Percentiles rank a stretch among this genome's conserved stretches.
Conservation (phyloP, 2,113 vertebrate species). For the Picathartes gymnocephalus region DNA sequence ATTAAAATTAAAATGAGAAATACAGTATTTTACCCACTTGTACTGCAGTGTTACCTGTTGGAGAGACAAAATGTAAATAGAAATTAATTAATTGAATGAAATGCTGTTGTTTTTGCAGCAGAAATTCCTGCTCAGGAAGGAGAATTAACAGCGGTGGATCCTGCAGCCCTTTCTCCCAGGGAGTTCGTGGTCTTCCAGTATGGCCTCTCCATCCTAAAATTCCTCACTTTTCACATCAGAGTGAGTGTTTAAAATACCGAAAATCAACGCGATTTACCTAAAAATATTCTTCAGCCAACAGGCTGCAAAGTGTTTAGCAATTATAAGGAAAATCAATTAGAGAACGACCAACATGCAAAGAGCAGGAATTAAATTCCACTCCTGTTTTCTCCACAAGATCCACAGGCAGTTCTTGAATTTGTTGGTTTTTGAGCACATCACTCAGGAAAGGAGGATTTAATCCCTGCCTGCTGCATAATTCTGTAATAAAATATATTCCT, state of each 20-base stretch:
- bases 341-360: background rate
- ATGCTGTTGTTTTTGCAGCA: background rate
- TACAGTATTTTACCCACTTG: rapidly evolving
- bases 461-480: background rate
- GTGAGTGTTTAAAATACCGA: slow-evolving; percentile 54
- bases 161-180: slow-evolving; percentile 71
- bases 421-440: background rate
- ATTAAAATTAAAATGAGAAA: background rate
- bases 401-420: rapidly evolving
- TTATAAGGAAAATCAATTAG: background rate
- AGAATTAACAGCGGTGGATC: slow-evolving; percentile 64
- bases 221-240: slow-evolving; percentile 70
- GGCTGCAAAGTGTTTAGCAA: background rate
- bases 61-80: background rate
- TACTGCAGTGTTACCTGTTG: background rate
- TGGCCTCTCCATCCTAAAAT: slow-evolving; percentile 75
- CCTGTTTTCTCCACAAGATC: background rate
- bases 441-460: background rate
- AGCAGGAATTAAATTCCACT: background rate
- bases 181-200: slow-evolving; percentile 84
- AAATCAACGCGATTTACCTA: background rate
- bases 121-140: slow-evolving; percentile 61
- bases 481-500: background rate
- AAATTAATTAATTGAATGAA: background rate
- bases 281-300: background rate